Evolutionary conservation across 2,113 vertebrate species (phyloP).

Genomic region (Boulengeromyrus knoepffleri): DNA sequence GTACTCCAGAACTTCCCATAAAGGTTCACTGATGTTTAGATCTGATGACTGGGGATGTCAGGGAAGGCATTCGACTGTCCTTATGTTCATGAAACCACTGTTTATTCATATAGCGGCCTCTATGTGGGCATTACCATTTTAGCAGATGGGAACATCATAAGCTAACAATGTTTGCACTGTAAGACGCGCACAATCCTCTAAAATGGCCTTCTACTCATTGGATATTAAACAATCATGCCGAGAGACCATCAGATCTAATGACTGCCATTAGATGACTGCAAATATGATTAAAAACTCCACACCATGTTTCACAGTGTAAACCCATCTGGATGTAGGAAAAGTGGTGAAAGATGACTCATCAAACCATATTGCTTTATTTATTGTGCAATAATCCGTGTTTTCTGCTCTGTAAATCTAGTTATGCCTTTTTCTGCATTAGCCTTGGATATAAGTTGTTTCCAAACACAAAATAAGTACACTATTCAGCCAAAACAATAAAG

Average conservation of each 20-base stretch:
- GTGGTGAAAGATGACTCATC: background rate
- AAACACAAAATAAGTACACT: background rate
- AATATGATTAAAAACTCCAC: background rate
- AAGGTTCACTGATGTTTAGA: background rate
- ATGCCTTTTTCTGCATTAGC: background rate
- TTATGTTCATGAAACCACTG: background rate
- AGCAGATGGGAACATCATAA: background rate
- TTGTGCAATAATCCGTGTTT: background rate
- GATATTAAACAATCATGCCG: background rate
- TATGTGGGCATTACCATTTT: background rate
- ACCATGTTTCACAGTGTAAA: background rate
- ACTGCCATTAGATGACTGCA: background rate
- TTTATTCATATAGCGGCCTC: background rate
- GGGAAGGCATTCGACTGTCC: background rate
- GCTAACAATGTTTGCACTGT: background rate
- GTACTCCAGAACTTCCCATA: background rate
- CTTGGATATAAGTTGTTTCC: background rate
- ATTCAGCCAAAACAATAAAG: background rate
- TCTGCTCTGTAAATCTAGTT: background rate
- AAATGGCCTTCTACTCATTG: background rate
- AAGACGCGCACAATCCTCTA: background rate
- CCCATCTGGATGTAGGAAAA: background rate
- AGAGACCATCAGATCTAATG: background rate
- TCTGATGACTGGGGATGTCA: background rate
- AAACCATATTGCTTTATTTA: background rate